These are phyloP conservation scores for Poecilia picta DNA, from an alignment of 2,797 vertebrate species.

Conservation along the genomic window DNA sequence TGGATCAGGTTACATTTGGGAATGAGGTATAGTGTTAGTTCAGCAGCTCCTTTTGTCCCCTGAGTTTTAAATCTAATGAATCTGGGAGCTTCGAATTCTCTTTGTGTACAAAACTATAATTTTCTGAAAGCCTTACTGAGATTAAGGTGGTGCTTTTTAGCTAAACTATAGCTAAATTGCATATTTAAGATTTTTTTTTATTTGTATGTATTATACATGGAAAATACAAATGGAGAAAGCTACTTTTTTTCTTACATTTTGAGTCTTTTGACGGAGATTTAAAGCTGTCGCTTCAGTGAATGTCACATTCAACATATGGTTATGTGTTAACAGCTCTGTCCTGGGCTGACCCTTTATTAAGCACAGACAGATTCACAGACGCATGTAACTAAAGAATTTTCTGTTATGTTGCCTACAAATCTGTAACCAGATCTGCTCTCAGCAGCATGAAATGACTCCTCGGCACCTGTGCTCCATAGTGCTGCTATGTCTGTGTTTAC, in stretches of 20 bases:
- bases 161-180: too few species aligned
- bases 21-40: slow-evolving; percentile 74
- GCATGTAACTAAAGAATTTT: slow-evolving; percentile 37
- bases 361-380: slow-evolving; percentile 26
- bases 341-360: slow-evolving; percentile 22
- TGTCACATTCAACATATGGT: background rate
- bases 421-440: slow-evolving; percentile 39
- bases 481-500: slow-evolving; percentile 30
- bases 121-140: slow-evolving; percentile 2
- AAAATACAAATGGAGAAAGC: background rate
- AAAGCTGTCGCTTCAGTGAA: slow-evolving; percentile 11
- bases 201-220: background rate
- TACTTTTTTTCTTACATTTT: background rate
- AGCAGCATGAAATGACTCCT: slow-evolving; percentile 24
- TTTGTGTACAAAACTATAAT: slow-evolving; percentile 31
- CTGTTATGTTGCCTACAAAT: slow-evolving; percentile 32
- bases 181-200: background rate
- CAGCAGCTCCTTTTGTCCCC: slow-evolving; percentile 75
- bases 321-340: slow-evolving; percentile 13
- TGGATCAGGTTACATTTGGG: slow-evolving; percentile 71
- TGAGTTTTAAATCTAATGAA: slow-evolving; percentile 65
- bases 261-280: background rate
- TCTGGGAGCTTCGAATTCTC: slow-evolving; percentile 40
- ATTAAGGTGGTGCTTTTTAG: background rate
- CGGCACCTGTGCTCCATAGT: slow-evolving; percentile 26